Conservation (phyloP, 2,113 vertebrate species). For the Epinephelus cyanopodus region DNA sequence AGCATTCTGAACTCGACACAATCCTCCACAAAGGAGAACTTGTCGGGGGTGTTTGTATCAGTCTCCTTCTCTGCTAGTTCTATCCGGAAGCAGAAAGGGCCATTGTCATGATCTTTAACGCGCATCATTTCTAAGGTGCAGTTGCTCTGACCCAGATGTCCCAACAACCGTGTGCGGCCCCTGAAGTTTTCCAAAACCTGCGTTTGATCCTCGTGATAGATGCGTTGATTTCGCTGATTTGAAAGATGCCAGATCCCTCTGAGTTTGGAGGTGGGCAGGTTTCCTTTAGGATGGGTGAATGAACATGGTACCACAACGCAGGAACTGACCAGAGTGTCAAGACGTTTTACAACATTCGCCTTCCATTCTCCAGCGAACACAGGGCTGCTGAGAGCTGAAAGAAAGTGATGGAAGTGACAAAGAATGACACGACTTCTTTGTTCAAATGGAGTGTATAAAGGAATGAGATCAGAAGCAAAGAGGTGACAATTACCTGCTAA, state of each 20-base stretch:
- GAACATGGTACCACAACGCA: conserved; percentile 79
- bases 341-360: neutral
- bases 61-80: neutral
- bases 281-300: conserved; percentile 53
- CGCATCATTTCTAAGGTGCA: conserved; percentile 74
- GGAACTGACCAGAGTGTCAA: conserved; percentile 60
- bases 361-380: conserved; percentile 58
- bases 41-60: neutral
- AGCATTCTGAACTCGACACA: conserved; percentile 51
- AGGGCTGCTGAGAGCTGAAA: conserved; percentile 42
- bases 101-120: conserved; percentile 61
- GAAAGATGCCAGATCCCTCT: conserved; percentile 65
- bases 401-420: neutral
- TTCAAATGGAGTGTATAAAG: neutral
- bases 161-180: conserved; percentile 65
- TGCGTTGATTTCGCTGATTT: fast-evolving
- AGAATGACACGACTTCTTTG: neutral
- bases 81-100: conserved; percentile 77
- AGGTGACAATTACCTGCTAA: conserved; percentile 35
- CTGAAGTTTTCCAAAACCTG: conserved; percentile 38
- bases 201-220: neutral
- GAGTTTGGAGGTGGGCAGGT: conserved; percentile 33
- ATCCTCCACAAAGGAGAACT: conserved; percentile 61
- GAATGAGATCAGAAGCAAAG: neutral
- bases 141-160: conserved; percentile 55